Conservation (phyloP, 2,888 invertebrate genomes). For the Metopia argyrocephala region DNA sequence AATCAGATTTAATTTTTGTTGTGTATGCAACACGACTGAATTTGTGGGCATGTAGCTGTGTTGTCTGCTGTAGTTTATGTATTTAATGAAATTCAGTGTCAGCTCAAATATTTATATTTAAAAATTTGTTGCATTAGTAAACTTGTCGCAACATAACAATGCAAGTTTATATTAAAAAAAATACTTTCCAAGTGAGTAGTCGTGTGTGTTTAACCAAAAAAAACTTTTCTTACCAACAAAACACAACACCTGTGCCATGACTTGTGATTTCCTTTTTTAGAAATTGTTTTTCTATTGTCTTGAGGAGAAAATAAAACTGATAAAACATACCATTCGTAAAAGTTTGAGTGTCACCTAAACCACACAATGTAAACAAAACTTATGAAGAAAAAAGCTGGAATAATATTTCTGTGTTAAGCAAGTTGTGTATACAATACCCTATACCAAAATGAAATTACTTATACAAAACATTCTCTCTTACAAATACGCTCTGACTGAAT, state of each 20-base stretch:
- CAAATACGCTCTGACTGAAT: too few species aligned
- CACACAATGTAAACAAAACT: conserved; percentile 58
- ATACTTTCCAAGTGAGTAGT: background rate
- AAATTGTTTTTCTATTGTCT: background rate
- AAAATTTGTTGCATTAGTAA: background rate
- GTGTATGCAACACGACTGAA: too few species aligned
- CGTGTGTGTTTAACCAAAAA: background rate
- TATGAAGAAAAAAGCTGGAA: background rate
- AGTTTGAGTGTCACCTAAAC: conserved; percentile 57
- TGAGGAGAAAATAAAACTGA: background rate
- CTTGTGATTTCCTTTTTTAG: background rate
- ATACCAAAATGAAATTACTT: too few species aligned
- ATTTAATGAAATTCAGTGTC: background rate
- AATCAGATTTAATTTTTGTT: too few species aligned
- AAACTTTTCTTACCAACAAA: conserved; percentile 15
- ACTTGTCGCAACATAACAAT: background rate
- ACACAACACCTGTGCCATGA: conserved; percentile 28
- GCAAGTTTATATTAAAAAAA: background rate
- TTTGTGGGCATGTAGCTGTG: too few species aligned
- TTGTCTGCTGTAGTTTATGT: too few species aligned
- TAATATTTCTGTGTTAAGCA: too few species aligned
- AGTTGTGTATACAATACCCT: too few species aligned
- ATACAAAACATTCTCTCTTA: too few species aligned
- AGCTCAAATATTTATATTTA: background rate
- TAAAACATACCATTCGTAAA: conserved; percentile 26